A percentile compares a stretch with the other conserved stretches of the same genome.
phyloP scores from a whole-genome alignment of 2,888 invertebrate genomes.

The Thyatira batis region DNA sequence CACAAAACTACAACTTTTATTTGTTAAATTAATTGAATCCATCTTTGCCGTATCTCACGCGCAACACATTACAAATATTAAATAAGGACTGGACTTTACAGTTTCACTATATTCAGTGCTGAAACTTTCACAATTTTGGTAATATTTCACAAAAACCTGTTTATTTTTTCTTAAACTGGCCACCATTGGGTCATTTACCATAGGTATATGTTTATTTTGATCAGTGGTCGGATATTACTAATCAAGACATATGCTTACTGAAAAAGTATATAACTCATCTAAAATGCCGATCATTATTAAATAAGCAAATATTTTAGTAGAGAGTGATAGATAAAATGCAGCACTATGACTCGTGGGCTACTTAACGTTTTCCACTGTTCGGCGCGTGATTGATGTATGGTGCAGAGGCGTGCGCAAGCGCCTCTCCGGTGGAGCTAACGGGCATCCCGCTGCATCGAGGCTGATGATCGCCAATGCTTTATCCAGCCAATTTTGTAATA shows the following conservation, averaged over 20 bases:
- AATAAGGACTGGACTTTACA: too few relatives aligned
- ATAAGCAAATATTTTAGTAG: conserved; percentile 42
- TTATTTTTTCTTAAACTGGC: too few relatives aligned
- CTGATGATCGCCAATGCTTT: conserved; percentile 16
- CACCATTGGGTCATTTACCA: too few relatives aligned
- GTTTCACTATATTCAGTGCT: too few relatives aligned
- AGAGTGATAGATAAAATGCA: conserved; percentile 40
- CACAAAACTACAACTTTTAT: too few relatives aligned
- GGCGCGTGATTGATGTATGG: conserved; percentile 24
- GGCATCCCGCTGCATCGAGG: conserved; percentile 12
- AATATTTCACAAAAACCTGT: too few relatives aligned
- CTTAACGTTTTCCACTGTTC: conserved; percentile 44
- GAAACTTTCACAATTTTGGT: too few relatives aligned
- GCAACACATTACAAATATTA: too few relatives aligned
- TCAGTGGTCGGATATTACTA: too few relatives aligned
- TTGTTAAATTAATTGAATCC: too few relatives aligned
- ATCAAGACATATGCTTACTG: not conserved
- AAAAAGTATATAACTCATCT: not conserved
- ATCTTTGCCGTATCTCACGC: too few relatives aligned
- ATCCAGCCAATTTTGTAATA: conserved; percentile 40
- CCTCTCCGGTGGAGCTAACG: conserved; percentile 18
- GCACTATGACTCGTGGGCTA: conserved; percentile 41
- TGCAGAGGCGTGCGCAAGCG: conserved; percentile 8
- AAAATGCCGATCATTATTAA: conserved; percentile 33
- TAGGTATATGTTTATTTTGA: too few relatives aligned